Base-by-base conservation (phyloP, 2,113 vertebrate genomes). In the Scophthalmus maximus region DNA sequence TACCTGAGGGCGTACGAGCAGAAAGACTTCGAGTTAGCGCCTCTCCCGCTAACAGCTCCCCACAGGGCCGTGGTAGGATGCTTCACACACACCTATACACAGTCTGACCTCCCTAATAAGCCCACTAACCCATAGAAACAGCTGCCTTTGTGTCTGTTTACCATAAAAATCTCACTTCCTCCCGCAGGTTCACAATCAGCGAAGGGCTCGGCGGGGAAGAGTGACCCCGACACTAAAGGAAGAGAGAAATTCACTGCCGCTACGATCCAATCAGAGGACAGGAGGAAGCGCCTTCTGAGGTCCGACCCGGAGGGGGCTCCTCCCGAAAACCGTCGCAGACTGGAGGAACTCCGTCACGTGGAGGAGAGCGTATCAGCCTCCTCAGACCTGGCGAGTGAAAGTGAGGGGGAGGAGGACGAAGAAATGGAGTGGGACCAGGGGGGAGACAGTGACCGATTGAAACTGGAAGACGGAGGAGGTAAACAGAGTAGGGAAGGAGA, bases 1-100 rank as follows among this genome's bases (percentile, higher is more conserved):
- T 96, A 7, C 94, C 95, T 1, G 94, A 94, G 82, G 89, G 83
- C 25, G 68, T 94, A 10, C 79, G 91, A 69, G 92, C 89, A 3
- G 93, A 92, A 81, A 85, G 92, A 1, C 77, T 88, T 61, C 86
- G 90, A 2, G 71, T 83, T 2, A 91, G 87, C 84, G 88, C 93
- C 14, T 84, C 93, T 1, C 65, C 57, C 0, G 65, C 85, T 0
- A 85, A 92, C 63, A 81, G 76, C 9, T 91, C 92, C 71, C 83
- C 93, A 0, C 94, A 92, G 68, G 57, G 82, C 73, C 81, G 91
- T 84, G 93, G 93, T 94, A 89, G 1, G 42, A 68, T 0, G 25
- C 25, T 5, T 18, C 77, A 65, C 51, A 29, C 47, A 55, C n/a
- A 56, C 17, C 8, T 8, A n/a, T 17, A 18, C 18, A 51, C 20